Evolutionary conservation across 2,888 invertebrate species (phyloP), one percentile per base, ranked within the genome.

Genomic region (Eupithecia subumbrata): DNA sequence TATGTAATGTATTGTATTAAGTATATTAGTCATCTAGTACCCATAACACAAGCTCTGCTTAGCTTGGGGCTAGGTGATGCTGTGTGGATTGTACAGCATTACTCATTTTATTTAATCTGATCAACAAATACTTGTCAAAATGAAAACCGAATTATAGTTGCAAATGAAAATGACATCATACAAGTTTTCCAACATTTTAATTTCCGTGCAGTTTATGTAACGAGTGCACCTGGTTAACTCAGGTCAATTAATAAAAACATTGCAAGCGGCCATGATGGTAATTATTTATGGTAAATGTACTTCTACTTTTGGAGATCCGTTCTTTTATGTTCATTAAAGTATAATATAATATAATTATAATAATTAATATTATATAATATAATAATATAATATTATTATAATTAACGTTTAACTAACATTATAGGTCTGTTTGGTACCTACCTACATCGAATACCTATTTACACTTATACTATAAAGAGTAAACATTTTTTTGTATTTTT

Each of bases 171-270:
- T 40, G 22, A 56, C 56, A 22, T 22, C 56, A 56, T 56, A 56
- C 68, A 43, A 52, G 34, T 30, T 71, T 74, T 72, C 60, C 74
- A 74, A 71, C 67, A 77, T 70, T 64, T 71, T 45, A 43, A 68
- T 73, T 68, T 64, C 40, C 37, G 43, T 75, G 52, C 69, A 73
- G 71, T 75, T 74, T 71, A 77, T 77, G 43, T 71, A 71, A 71
- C 66, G 69, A 73, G 68, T 75, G 69, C 75, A 63, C 77, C 71
- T 73, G 75, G 34, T 71, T 68, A 73, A 69, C 68, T 73, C 68
- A 22, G 68, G 52, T 71, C 71, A 71, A 75, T 77, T 75, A 71
- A 73, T 77, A 69, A 75, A 75, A 75, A 75, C 75, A 75, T 73
- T 71, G 75, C 73, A 75, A 63, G 63, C 77, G 73, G 69, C 63